Base-by-base conservation (phyloP, 1,140 invertebrate species). In the Zaprionus inermis region DNA sequence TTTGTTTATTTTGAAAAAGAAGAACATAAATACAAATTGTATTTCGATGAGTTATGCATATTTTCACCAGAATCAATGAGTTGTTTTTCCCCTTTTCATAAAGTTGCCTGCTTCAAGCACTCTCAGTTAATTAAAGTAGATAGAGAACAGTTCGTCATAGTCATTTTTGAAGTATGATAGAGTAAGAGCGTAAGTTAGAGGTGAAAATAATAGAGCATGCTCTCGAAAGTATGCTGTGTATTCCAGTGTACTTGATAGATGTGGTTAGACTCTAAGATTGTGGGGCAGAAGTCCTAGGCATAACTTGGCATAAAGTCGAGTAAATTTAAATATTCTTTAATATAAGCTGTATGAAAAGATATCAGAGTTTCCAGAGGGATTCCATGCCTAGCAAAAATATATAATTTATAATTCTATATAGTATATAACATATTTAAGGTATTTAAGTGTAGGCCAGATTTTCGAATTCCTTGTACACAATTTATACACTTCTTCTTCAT, bases 1-100 rank as follows among this genome's bases (percentile, higher is more conserved):
- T 72, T 72, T 59, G 63, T 72, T 59, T 59, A 54, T 72, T 67
- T 67, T 10, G 18, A 30, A 36, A 72, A 68, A 67, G 52, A 54
- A 55, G 5, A 32, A 16, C 6, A 32, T 4, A 32, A 41, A 41
- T 10, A 55, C 30, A 14, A 12, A 68, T 67, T 60, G 67, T 60
- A 72, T 60, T 60, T 41, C n/a, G 56, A 55, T 60, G 24, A 55
- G 56, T 55, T 60, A 60, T 68, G 57, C 56, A 60, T 56, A 68
- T 60, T 68, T 72, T 60, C 34, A 41, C 22, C 24, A 51, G 49
- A 66, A 66, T 14, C 41, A 18, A 58, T 54, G n/a, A 61, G 12
- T 70, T 46, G 34, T 67, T 72, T 70, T 46, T 28, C 24, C 16
- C 0, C n/a, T 54, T 28, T 32, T 44, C 9, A 9, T 9, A 2